These are phyloP conservation scores for Zosterops borbonicus DNA, from an alignment of 2,113 vertebrate species.

Conservation along the genomic window DNA sequence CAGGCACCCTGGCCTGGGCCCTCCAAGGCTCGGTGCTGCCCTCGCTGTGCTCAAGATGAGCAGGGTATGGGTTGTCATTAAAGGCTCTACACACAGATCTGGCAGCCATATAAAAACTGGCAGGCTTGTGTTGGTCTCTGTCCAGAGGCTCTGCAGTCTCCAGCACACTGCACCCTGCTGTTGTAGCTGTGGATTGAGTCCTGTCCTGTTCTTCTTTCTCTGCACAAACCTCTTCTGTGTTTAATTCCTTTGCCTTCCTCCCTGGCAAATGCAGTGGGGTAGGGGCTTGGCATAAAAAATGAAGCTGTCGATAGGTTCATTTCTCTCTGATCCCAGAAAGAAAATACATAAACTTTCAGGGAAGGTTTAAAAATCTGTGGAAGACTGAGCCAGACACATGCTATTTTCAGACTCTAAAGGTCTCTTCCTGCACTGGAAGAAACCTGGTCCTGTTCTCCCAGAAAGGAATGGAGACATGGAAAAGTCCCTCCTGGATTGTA, in stretches of 20 bases:
- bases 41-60: fast-evolving
- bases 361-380: background rate
- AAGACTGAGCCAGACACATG: background rate
- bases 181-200: background rate
- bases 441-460: background rate
- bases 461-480: background rate
- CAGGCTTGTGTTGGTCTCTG: background rate
- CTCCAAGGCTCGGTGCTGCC: background rate
- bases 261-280: background rate
- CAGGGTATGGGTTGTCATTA: background rate
- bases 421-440: background rate
- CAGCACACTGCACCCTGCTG: background rate
- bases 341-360: background rate
- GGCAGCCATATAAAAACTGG: background rate
- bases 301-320: background rate
- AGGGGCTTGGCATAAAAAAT: background rate
- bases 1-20: background rate
- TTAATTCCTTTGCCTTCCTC: background rate
- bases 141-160: background rate
- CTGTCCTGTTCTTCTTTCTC: background rate
- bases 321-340: background rate
- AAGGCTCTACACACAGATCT: background rate
- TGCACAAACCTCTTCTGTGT: background rate
- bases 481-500: background rate
- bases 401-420: background rate